These are phyloP conservation scores for Pygocentrus nattereri DNA, from an alignment of 2,797 vertebrate genomes.

Conservation along the genomic window DNA sequence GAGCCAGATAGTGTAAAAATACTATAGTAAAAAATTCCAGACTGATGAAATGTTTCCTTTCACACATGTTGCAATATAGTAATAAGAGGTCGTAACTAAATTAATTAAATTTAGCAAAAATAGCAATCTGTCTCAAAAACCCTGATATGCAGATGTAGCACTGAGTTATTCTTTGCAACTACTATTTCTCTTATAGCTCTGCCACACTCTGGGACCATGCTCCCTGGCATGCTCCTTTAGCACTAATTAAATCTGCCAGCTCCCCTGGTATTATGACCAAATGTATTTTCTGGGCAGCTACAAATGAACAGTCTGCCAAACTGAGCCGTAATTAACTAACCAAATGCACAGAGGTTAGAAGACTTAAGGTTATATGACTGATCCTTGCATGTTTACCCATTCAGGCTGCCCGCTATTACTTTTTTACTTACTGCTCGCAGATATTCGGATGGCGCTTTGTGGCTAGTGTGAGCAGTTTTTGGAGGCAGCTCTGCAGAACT, in stretches of 20 bases:
- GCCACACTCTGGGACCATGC: constrained; percentile 29
- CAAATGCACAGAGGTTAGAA: constrained; percentile 59
- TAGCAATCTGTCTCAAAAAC: constrained; percentile 2
- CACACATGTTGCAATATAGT: too few relatives aligned
- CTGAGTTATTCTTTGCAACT: constrained; percentile 38
- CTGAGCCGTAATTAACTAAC: constrained; percentile 62
- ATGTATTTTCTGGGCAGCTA: constrained; percentile 59
- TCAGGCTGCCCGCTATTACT: background rate
- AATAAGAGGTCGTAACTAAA: background rate
- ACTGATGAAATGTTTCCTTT: too few relatives aligned
- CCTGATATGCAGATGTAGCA: background rate
- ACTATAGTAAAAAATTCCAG: too few relatives aligned
- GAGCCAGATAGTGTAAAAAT: too few relatives aligned
- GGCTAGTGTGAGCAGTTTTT: background rate
- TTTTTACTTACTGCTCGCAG: background rate
- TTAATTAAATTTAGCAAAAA: constrained; percentile 15
- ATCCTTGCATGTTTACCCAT: constrained; percentile 37
- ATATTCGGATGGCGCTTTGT: background rate
- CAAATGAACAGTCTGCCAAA: constrained; percentile 54
- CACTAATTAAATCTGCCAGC: constrained; percentile 62
- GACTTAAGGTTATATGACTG: constrained; percentile 59
- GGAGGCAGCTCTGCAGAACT: background rate
- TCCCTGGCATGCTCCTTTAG: constrained; percentile 52
- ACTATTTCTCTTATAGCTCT: constrained; percentile 44
- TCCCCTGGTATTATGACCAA: constrained; percentile 60